Conservation (phyloP, 1,140 invertebrate species). For the Zeugodacus cucurbitae region DNA sequence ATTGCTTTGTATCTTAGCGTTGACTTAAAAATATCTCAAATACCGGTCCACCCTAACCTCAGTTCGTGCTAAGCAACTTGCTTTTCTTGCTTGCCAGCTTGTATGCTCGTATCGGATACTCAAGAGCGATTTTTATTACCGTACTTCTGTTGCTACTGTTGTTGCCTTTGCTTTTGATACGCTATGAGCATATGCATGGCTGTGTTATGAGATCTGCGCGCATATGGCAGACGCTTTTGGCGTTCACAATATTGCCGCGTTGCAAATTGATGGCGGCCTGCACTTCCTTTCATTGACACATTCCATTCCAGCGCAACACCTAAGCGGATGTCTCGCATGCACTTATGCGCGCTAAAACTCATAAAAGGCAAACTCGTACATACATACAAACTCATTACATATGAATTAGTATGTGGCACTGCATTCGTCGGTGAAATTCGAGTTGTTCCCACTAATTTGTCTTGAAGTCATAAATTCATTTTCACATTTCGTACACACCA, state of each 20-base stretch:
- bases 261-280: conserved; percentile 1
- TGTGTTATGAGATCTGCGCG: background rate
- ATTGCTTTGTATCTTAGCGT: too few species aligned
- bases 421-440: background rate
- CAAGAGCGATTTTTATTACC: background rate
- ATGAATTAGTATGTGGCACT: background rate
- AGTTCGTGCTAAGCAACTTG: background rate
- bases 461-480: background rate
- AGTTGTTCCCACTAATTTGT: background rate
- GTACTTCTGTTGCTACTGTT: background rate
- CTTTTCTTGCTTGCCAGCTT: background rate
- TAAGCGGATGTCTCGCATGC: background rate
- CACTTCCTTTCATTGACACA: conserved; percentile 20
- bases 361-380: background rate
- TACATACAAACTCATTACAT: background rate
- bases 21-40: too few species aligned
- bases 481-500: background rate
- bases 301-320: conserved; percentile 32
- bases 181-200: background rate
- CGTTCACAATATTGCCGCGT: background rate
- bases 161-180: background rate
- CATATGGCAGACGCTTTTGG: background rate
- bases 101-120: background rate
- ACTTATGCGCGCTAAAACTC: background rate
- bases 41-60: background rate